phyloP scores from a whole-genome alignment of 2,797 vertebrate species.

The Rousettus madagascariensis region DNA sequence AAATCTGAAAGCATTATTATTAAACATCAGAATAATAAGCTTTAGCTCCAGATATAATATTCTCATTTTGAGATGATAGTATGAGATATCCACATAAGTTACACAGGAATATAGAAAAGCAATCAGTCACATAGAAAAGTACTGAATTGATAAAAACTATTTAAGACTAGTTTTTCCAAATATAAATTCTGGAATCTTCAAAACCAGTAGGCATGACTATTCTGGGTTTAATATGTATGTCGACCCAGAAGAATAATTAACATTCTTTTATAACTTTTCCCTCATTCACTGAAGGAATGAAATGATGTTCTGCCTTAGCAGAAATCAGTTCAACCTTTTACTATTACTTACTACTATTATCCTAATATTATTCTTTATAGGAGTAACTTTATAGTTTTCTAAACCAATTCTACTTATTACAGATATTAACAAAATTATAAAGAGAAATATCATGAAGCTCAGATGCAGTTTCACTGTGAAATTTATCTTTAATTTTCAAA shows the following conservation, averaged over 20 bases:
- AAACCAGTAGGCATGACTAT: background rate
- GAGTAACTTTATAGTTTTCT: background rate
- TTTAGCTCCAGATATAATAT: background rate
- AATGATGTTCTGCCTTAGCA: background rate
- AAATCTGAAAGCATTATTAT: background rate
- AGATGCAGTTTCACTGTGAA: background rate
- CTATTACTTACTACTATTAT: fast-evolving
- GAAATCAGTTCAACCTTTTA: background rate
- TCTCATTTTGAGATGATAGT: background rate
- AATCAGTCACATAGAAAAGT: background rate
- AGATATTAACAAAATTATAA: background rate
- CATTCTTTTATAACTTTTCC: background rate
- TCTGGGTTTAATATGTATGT: background rate
- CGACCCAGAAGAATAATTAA: background rate
- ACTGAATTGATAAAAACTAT: no score
- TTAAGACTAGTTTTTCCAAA: background rate
- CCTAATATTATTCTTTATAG: background rate
- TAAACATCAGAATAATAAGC: background rate
- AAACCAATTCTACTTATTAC: background rate
- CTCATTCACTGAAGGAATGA: background rate
- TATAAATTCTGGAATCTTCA: background rate
- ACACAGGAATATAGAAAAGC: background rate
- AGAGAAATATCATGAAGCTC: background rate
- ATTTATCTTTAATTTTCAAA: background rate
- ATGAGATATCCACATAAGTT: background rate